Percentiles rank a stretch among this genome's conserved stretches.
phyloP scores from a whole-genome alignment of 2,113 vertebrate genomes.

The Hyperoodon ampullatus region DNA sequence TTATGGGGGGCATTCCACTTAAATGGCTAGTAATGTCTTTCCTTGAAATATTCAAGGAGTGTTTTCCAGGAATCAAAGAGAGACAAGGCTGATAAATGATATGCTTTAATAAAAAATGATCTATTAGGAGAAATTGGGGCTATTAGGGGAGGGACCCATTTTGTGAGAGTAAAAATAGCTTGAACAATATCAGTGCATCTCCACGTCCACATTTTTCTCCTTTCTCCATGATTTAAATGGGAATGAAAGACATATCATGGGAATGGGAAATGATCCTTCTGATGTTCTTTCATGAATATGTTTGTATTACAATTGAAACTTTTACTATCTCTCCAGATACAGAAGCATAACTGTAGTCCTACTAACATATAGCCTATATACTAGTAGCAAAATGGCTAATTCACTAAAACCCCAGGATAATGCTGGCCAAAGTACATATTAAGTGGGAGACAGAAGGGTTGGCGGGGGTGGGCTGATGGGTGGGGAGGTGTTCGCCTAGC shows the following conservation, averaged over 20 bases:
- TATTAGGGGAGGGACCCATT: neutral
- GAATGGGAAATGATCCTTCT: constrained; percentile 3
- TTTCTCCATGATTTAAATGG: constrained; percentile 34
- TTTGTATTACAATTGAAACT: neutral
- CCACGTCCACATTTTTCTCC: neutral
- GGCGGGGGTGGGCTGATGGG: neutral
- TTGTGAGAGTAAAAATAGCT: neutral
- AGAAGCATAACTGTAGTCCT: constrained; percentile 11
- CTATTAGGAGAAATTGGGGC: neutral
- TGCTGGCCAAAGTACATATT: neutral
- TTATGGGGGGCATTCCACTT: neutral
- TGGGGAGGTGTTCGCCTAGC: neutral
- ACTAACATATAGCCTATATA: neutral
- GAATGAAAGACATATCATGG: neutral
- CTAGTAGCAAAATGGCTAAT: neutral
- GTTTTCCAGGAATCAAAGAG: constrained; percentile 10
- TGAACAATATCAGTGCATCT: neutral
- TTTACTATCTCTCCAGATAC: constrained; percentile 43
- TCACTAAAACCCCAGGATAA: neutral
- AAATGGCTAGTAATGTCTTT: neutral
- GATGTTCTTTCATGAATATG: neutral
- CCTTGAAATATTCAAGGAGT: neutral
- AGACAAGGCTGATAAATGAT: neutral
- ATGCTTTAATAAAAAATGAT: constrained; percentile 8
- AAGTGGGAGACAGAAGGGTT: neutral